Base-by-base conservation (phyloP, 2,113 vertebrate species). In the Phrynocephalus versicolor region DNA sequence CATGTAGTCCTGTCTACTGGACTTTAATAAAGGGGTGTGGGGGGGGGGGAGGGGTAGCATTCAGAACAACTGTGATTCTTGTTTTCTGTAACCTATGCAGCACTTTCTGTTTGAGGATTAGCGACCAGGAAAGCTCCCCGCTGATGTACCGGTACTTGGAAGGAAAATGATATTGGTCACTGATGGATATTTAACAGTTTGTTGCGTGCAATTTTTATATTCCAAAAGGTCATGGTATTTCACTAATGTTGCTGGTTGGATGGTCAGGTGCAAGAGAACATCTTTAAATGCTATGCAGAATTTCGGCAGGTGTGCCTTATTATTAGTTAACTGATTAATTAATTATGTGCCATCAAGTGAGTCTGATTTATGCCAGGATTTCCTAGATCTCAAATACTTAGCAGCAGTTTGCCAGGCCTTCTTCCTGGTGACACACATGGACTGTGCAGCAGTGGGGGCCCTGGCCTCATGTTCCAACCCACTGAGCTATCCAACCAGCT, bases 1-100 rank as follows among this genome's bases (percentile, higher is more conserved):
- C 33, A 64, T 74, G 35, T 0, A 1, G 78, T 7, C 69, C 73
- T 89, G 74, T 89, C 60, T 86, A 88, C 90, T 37, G 45, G 77
- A 82, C 92, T 88, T 77, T 30, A 65, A 1, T 80, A 45, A 21
- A 14, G 62, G 16, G 45, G n/a, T n/a, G n/a, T n/a, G n/a, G n/a
- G n/a, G 60, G 45, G 60, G 8, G 19, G 73, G 85, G 79, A 67
- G 19, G 12, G n/a, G 82, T 67, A 70, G 76, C 41, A 69, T 73
- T 67, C 45, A 30, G 60, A 45, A 16, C 25, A 81, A 35, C 72
- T 0, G 45, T 86, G 39, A 65, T 79, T 71, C 35, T 25, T 84
- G 3, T 4, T 45, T n/a, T 74, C 79, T 51, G 5, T 80, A 65
- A 74, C 16, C 69, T 81, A 76, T 45, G 80, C 51, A 35, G 71